Conservation (phyloP, 2,113 vertebrate genomes). For the Albula glossodonta region DNA sequence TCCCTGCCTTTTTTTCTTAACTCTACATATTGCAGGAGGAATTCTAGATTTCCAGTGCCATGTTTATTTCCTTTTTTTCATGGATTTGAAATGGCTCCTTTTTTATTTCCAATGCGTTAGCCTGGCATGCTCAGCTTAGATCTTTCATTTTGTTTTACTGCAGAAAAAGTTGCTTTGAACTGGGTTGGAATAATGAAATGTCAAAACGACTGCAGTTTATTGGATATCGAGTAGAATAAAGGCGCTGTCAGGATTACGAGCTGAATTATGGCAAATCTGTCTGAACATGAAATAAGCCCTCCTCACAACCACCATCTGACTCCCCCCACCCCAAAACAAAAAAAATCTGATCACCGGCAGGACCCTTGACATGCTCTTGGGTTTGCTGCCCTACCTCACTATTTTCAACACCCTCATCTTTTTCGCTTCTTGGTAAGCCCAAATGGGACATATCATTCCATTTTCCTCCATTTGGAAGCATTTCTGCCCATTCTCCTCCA, state of each 20-base stretch:
- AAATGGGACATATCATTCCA: slow-evolving; percentile 52
- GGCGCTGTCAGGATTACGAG: slow-evolving; percentile 40
- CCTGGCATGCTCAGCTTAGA: slow-evolving; percentile 17
- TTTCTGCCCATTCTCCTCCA: slow-evolving; percentile 29
- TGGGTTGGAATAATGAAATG: slow-evolving; percentile 32
- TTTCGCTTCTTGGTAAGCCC: slow-evolving; percentile 24
- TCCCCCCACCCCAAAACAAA: not conserved
- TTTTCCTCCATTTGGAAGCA: slow-evolving; percentile 45
- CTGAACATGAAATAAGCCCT: slow-evolving; percentile 42
- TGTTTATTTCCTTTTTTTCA: slow-evolving; percentile 16
- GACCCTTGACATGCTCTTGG: slow-evolving; percentile 37
- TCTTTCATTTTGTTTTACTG: slow-evolving; percentile 30
- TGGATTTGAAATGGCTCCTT: slow-evolving; percentile 28
- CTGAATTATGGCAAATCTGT: slow-evolving; percentile 43
- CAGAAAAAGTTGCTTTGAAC: slow-evolving; percentile 30
- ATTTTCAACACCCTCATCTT: slow-evolving; percentile 32
- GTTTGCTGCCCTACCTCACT: slow-evolving; percentile 11
- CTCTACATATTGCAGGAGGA: not conserved
- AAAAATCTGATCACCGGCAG: slow-evolving; percentile 22
- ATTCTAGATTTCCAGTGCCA: slow-evolving; percentile 20
- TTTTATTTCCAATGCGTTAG: slow-evolving; percentile 24
- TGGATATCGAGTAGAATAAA: slow-evolving; percentile 41
- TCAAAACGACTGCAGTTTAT: slow-evolving; percentile 39
- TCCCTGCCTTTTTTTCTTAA: slow-evolving; percentile 21
- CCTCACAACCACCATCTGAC: not conserved